Evolutionary conservation across 1,140 invertebrate species (phyloP).

Genomic region (Psix sp.): DNA sequence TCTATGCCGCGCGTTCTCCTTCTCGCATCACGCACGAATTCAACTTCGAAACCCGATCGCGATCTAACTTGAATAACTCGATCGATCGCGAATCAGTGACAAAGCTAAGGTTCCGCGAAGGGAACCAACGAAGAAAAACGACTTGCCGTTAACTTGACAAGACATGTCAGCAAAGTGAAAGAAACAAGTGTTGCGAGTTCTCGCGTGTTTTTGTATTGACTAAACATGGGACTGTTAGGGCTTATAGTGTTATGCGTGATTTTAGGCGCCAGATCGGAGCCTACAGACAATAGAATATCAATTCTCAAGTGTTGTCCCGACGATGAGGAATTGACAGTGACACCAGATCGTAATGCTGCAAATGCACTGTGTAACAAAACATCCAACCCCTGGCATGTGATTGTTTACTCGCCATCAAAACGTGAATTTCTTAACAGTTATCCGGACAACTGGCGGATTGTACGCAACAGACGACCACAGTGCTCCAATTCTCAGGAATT

Average conservation of each 20-base stretch:
- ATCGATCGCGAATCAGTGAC: too few species aligned
- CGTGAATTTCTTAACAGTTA: slow-evolving; percentile 61
- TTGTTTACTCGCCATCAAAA: slow-evolving; percentile 76
- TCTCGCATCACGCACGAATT: slow-evolving; percentile 6
- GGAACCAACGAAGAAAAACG: too few species aligned
- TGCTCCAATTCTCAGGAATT: slow-evolving; percentile 71
- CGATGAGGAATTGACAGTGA: slow-evolving; percentile 68
- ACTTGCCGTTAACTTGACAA: too few species aligned
- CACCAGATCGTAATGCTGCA: slow-evolving; percentile 31
- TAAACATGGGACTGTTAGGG: slow-evolving; percentile 8
- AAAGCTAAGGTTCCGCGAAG: too few species aligned
- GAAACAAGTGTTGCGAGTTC: not conserved
- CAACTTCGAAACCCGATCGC: not conserved
- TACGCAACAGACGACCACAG: slow-evolving; percentile 64
- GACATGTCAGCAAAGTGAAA: slow-evolving; percentile 11
- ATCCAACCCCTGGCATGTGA: slow-evolving; percentile 71
- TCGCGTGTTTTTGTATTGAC: not conserved
- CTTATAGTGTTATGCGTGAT: slow-evolving; percentile 21
- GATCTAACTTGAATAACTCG: not conserved
- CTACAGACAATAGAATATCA: slow-evolving; percentile 48
- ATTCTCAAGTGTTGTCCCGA: slow-evolving; percentile 78
- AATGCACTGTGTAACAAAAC: slow-evolving; percentile 57
- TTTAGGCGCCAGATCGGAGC: slow-evolving; percentile 18
- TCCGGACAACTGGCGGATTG: slow-evolving; percentile 76
- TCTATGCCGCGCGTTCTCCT: slow-evolving; percentile 8